Evolutionary conservation across 2,888 invertebrate genomes (phyloP).

Genomic region (Lasioglossum leucozonium): DNA sequence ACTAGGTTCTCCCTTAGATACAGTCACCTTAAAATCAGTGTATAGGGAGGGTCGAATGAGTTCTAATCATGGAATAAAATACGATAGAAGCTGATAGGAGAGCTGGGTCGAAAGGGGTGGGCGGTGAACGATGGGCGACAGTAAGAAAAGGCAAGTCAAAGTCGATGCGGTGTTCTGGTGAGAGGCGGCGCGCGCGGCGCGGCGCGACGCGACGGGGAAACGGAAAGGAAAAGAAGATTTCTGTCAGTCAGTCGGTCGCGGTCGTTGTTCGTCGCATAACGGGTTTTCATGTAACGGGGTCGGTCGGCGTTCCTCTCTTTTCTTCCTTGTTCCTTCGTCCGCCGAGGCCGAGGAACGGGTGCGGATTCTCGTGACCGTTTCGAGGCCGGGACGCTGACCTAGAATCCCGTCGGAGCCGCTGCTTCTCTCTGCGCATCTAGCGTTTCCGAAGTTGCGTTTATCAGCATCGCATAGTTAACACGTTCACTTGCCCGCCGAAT

Average conservation of each 20-base stretch:
- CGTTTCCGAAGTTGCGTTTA: conserved; percentile 15
- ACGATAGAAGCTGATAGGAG: not conserved
- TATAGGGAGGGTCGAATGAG: not conserved
- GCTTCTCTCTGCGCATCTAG: conserved; percentile 62
- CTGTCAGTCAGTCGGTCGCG: conserved; percentile 63
- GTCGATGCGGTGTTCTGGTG: not conserved
- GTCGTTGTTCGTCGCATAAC: conserved; percentile 73
- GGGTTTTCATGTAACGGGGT: conserved; percentile 82
- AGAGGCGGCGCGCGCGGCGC: not conserved
- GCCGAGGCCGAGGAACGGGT: conserved; percentile 40
- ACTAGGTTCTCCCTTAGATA: too few species aligned
- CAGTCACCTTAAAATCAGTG: not conserved
- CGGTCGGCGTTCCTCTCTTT: conserved; percentile 73
- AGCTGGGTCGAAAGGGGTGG: not conserved
- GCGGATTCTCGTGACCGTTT: conserved; percentile 78
- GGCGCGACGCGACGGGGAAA: not conserved
- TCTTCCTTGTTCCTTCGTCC: conserved; percentile 48
- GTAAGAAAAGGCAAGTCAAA: not conserved
- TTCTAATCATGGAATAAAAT: not conserved
- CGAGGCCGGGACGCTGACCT: conserved; percentile 82
- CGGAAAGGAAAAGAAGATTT: conserved; percentile 39
- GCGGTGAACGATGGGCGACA: not conserved
- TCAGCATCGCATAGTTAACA: not conserved
- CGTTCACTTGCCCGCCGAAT: conserved; percentile 1
- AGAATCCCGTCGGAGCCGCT: conserved; percentile 80